A percentile compares a stretch with the other conserved stretches of the same genome.
These are phyloP conservation scores for Pongo abelii DNA, from an alignment of 2,113 vertebrate genomes.

Conservation along the genomic window DNA sequence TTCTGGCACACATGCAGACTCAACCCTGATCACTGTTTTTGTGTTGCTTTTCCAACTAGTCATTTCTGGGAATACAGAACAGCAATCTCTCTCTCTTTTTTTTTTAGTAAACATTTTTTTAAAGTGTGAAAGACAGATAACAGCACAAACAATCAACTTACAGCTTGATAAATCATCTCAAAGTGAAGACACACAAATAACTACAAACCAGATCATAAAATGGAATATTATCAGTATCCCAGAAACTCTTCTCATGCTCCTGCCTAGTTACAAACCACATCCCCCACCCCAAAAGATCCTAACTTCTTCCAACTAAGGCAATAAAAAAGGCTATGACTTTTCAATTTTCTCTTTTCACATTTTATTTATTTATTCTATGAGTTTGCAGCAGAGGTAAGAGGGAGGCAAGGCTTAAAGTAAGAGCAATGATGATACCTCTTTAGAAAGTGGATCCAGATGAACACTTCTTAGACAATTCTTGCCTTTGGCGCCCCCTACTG, in stretches of 20 bases:
- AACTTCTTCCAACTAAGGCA: neutral
- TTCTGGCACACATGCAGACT: neutral
- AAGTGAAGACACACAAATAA: neutral
- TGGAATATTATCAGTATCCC: neutral
- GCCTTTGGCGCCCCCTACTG: neutral
- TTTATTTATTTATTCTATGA: neutral
- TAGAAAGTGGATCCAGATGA: neutral
- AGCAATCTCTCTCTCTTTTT: neutral
- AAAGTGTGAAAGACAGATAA: neutral
- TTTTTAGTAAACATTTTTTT: neutral
- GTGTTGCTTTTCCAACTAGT: neutral
- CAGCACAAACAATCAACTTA: neutral
- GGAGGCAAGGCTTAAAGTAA: neutral
- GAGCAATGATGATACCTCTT: neutral
- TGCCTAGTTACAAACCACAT: neutral
- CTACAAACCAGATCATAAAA: neutral
- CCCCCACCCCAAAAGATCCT: neutral
- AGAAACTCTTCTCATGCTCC: neutral
- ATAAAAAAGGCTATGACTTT: neutral
- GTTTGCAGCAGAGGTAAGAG: neutral
- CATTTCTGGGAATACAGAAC: neutral
- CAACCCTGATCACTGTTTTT: neutral
- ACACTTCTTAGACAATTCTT: neutral
- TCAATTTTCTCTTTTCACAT: neutral
- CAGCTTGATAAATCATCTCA: neutral